These are phyloP conservation scores for Holotrichia oblita DNA, from an alignment of 1,140 invertebrate genomes.

Conservation along the genomic window DNA sequence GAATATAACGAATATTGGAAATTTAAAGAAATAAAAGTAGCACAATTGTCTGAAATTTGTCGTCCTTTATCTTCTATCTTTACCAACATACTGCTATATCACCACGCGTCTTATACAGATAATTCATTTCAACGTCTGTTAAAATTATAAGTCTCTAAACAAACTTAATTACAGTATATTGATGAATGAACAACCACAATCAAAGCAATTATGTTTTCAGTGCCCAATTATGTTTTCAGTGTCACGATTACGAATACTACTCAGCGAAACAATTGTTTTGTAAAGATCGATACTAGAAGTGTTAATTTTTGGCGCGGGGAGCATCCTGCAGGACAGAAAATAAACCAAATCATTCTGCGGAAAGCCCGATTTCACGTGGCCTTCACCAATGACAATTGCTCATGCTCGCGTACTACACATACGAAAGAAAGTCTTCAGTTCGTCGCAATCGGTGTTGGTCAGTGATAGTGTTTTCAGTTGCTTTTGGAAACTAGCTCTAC, in stretches of 20 bases:
- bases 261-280: background rate
- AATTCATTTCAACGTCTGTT: too few relatives aligned
- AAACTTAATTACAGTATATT: background rate
- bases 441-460: constrained; percentile 27
- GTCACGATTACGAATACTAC: background rate
- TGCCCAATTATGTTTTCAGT: too few relatives aligned
- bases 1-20: too few relatives aligned
- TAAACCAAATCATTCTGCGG: background rate
- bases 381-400: constrained; percentile 16
- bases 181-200: background rate
- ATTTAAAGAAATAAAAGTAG: too few relatives aligned
- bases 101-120: too few relatives aligned
- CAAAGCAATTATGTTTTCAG: background rate
- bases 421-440: constrained; percentile 35
- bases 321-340: background rate
- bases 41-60: too few relatives aligned
- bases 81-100: too few relatives aligned
- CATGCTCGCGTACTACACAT: background rate
- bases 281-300: background rate
- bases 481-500: background rate
- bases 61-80: too few relatives aligned
- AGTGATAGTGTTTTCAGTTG: constrained; percentile 29
- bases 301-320: background rate
- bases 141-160: background rate
- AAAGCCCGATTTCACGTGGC: constrained; percentile 16